Conservation (phyloP, 2,797 vertebrate species). For the Australoheros facetus region DNA sequence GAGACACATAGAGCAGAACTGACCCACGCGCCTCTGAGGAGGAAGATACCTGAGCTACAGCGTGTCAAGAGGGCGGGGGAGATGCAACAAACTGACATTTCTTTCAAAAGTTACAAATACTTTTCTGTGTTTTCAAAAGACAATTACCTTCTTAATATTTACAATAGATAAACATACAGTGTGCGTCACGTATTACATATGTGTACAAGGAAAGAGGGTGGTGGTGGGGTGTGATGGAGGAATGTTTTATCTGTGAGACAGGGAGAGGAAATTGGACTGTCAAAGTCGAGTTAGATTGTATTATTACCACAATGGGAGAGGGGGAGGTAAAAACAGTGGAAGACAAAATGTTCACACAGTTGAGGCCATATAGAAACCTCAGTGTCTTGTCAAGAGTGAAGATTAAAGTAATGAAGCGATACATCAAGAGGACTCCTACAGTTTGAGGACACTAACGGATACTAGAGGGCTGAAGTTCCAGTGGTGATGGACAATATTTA, state of each 20-base stretch:
- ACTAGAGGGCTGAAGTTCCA: constrained; percentile 1
- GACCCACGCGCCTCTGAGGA: constrained; percentile 27
- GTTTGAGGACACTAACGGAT: constrained; percentile 10
- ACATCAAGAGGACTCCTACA: constrained; percentile 14
- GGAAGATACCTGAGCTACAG: constrained; percentile 1
- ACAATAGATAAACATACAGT: neutral
- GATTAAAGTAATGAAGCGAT: constrained; percentile 26
- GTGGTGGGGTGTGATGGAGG: constrained; percentile 28
- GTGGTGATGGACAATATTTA: constrained; percentile 7
- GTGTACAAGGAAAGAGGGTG: neutral
- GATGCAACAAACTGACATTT: constrained; percentile 46
- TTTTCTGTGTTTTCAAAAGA: neutral
- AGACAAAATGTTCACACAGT: constrained; percentile 35
- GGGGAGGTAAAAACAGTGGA: constrained; percentile 26
- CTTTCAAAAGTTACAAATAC: neutral
- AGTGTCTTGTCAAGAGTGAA: constrained; percentile 3
- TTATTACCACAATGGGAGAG: constrained; percentile 39
- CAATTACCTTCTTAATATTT: neutral
- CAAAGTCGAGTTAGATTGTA: constrained; percentile 50
- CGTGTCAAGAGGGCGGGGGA: constrained; percentile 1
- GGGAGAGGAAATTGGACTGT: constrained; percentile 52
- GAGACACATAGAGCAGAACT: constrained; percentile 25
- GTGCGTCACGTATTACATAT: constrained; percentile 56
- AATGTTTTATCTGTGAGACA: constrained; percentile 50
- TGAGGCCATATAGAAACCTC: constrained; percentile 28